A percentile compares a stretch with the other conserved stretches of the same genome.
These are phyloP conservation scores for Arctopsyche grandis DNA, from an alignment of 1,140 invertebrate species.

Conservation along the genomic window DNA sequence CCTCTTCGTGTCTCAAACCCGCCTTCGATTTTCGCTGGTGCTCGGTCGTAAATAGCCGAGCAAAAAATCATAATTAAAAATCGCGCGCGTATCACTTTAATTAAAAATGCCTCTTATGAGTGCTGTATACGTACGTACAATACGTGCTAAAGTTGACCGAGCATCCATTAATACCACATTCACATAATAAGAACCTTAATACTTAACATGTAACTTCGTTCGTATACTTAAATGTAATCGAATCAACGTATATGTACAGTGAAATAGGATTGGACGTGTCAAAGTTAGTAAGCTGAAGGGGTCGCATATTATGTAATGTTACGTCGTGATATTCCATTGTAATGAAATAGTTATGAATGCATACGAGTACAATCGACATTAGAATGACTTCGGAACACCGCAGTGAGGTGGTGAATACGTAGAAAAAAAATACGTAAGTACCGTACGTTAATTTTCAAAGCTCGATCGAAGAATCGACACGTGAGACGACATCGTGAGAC, in stretches of 20 bases:
- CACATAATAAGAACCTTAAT: background rate
- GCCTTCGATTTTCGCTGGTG: slow-evolving; percentile 8
- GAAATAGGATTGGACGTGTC: no score
- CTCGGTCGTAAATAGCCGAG: slow-evolving; percentile 47
- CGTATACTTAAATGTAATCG: background rate
- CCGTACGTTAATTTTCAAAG: slow-evolving; percentile 38
- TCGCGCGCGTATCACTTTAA: slow-evolving; percentile 54
- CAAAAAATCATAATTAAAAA: slow-evolving; percentile 55
- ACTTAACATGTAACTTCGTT: background rate
- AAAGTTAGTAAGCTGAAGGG: no score
- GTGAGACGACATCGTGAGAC: slow-evolving; percentile 36
- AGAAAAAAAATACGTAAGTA: slow-evolving; percentile 44
- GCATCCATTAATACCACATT: background rate
- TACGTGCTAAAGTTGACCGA: background rate
- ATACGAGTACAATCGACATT: no score
- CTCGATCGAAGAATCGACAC: slow-evolving; percentile 3
- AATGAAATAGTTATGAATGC: no score
- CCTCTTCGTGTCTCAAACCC: background rate
- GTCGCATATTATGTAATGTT: no score
- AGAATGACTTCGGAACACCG: slow-evolving; percentile 36
- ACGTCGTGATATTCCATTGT: no score
- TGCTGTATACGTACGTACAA: slow-evolving; percentile 41
- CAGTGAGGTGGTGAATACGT: background rate
- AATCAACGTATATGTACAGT: background rate
- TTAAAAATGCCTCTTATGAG: slow-evolving; percentile 51